Evolutionary conservation across 1,140 invertebrate species (phyloP).

Genomic region (Drosophila nasuta): DNA sequence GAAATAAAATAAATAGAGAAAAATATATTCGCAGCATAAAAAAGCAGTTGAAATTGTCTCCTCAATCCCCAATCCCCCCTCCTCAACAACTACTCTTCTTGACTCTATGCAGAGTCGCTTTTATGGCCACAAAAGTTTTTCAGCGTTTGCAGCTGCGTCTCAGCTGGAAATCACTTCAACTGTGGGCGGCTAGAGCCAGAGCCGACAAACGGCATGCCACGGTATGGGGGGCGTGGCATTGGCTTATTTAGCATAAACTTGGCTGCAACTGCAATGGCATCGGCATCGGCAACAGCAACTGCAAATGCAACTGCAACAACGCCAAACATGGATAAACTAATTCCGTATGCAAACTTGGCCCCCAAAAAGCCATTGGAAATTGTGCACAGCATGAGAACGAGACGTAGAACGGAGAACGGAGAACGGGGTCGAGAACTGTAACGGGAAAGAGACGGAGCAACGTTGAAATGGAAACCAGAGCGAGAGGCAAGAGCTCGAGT

Average conservation of each 20-base stretch:
- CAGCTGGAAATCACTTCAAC: conserved; percentile 30
- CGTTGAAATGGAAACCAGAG: conserved; percentile 21
- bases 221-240: conserved; percentile 46
- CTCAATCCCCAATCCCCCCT: not conserved
- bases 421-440: conserved; percentile 1
- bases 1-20: conserved; percentile 77
- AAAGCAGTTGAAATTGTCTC: conserved; percentile 49
- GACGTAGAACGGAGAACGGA: conserved; percentile 22
- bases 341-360: conserved; percentile 57
- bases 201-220: not conserved
- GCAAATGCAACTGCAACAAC: conserved; percentile 42
- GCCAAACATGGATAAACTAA: conserved; percentile 50
- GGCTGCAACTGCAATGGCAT: conserved; percentile 34
- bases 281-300: conserved; percentile 26
- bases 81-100: not conserved
- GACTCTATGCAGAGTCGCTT: conserved; percentile 48
- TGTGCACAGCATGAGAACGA: conserved; percentile 33
- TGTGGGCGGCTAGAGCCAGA: conserved; percentile 18
- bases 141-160: conserved; percentile 52
- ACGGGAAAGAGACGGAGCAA: conserved; percentile 28
- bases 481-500: not conserved
- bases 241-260: conserved; percentile 80
- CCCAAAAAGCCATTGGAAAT: conserved; percentile 76
- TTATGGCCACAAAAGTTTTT: conserved; percentile 65
- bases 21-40: conserved; percentile 41